Conservation (phyloP, 1,140 invertebrate species). For the Drosophila seguyi region DNA sequence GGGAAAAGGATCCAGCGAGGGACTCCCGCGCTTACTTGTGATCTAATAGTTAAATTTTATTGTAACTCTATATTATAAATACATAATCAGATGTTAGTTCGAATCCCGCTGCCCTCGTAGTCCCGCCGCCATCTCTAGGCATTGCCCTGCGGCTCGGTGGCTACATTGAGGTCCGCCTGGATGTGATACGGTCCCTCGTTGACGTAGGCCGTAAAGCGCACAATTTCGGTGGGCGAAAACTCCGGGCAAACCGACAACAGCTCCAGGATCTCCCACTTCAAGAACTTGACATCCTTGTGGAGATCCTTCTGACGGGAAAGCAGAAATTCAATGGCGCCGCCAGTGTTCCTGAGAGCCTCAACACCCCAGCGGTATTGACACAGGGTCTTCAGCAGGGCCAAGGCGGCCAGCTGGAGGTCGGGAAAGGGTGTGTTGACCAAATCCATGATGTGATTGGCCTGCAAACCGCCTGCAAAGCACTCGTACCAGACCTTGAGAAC, state of each 20-base stretch:
- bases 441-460: constrained; percentile 85
- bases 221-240: constrained; percentile 88
- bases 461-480: constrained; percentile 80
- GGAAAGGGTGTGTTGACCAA: constrained; percentile 88
- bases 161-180: constrained; percentile 89
- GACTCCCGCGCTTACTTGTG: constrained; percentile 38
- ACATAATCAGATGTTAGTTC: constrained; percentile 41
- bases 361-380: constrained; percentile 88
- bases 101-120: neutral
- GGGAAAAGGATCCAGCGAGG: neutral
- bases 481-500: constrained; percentile 87
- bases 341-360: constrained; percentile 86
- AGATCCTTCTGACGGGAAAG: constrained; percentile 89
- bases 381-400: constrained; percentile 86
- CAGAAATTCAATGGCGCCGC: constrained; percentile 91
- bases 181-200: constrained; percentile 91
- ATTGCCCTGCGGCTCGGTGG: constrained; percentile 86
- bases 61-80: constrained; percentile 50
- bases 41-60: constrained; percentile 74
- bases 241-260: constrained; percentile 88
- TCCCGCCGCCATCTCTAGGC: neutral
- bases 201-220: constrained; percentile 88
- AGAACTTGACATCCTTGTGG: constrained; percentile 90
- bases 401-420: constrained; percentile 87
- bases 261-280: constrained; percentile 90